phyloP scores from a whole-genome alignment of 2,113 vertebrate genomes.

The Phalacrocorax brasilianus region DNA sequence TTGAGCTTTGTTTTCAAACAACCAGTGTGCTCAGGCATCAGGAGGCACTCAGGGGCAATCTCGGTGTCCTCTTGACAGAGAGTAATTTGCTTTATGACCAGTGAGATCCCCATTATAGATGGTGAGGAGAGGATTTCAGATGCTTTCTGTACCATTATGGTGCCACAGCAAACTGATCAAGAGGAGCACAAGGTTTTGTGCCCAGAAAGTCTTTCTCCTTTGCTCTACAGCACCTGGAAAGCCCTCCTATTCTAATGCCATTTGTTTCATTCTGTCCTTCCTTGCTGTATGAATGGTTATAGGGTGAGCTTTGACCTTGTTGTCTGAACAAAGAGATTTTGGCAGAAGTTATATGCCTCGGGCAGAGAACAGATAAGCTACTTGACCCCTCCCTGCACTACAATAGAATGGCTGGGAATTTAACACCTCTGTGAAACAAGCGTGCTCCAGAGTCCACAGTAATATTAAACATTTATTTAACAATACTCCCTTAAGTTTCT shows the following conservation, averaged over 20 bases:
- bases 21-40: not conserved
- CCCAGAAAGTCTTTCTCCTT: not conserved
- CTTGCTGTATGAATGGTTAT: not conserved
- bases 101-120: not conserved
- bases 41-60: not conserved
- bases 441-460: not conserved
- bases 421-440: not conserved
- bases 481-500: not conserved
- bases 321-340: not conserved
- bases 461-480: conserved; percentile 11
- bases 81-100: not conserved
- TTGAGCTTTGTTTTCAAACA: not conserved
- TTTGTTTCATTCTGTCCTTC: not conserved
- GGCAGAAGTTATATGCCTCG: not conserved
- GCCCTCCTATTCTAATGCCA: not conserved
- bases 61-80: not conserved
- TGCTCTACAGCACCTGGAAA: not conserved
- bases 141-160: not conserved
- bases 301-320: not conserved
- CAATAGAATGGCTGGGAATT: not conserved
- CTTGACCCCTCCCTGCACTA: not conserved
- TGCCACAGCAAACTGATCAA: not conserved
- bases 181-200: not conserved
- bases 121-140: not conserved
- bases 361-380: not conserved